A percentile compares a stretch with the other conserved stretches of the same genome.
These are phyloP conservation scores for Nesometra sesokonis DNA, from an alignment of 35 echinoderm and acorn worm genomes.

Conservation along the genomic window DNA sequence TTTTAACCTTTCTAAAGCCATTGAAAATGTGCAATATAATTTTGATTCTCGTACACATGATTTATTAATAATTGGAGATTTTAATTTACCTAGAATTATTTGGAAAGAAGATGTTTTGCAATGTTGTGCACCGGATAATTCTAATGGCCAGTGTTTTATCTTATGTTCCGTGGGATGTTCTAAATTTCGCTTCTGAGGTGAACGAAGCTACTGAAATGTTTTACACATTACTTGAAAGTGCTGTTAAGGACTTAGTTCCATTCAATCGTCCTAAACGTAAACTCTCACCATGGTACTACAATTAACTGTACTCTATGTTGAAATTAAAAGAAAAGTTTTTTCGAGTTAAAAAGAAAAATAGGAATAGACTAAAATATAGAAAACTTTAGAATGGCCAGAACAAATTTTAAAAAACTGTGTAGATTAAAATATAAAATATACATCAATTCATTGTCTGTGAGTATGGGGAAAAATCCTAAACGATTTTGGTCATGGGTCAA, in stretches of 20 bases:
- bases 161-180: too few species aligned
- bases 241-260: neutral
- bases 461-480: too few species aligned
- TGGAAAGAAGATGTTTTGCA: neutral
- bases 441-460: too few species aligned
- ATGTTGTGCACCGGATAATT: too few species aligned
- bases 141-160: too few species aligned
- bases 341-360: neutral
- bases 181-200: too few species aligned
- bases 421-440: neutral
- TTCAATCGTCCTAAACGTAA: neutral
- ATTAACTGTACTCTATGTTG: neutral
- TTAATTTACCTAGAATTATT: neutral
- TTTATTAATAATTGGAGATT: neutral
- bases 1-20: neutral
- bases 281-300: neutral
- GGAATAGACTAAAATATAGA: neutral
- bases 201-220: too few species aligned
- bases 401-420: neutral
- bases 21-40: neutral
- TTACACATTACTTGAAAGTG: neutral
- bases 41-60: neutral
- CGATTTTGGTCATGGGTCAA: too few species aligned
- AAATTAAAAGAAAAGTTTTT: neutral
- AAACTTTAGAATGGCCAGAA: neutral